Conservation (phyloP, 2,113 vertebrate species). For the Vulpes vulpes region DNA sequence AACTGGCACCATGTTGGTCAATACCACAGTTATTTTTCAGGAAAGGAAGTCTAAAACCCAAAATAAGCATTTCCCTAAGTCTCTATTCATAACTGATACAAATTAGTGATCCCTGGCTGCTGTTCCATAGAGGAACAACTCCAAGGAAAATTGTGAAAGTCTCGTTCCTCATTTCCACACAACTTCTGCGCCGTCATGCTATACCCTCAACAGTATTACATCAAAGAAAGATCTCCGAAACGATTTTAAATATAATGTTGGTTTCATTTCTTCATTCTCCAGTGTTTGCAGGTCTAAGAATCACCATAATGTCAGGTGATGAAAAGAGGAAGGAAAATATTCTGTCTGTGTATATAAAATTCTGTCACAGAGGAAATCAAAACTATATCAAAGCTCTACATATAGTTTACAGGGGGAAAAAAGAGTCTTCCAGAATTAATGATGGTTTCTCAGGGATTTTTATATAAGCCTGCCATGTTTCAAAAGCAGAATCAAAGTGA, state of each 20-base stretch:
- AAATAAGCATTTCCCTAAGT: slow-evolving; percentile 16
- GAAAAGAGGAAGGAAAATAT: slow-evolving; percentile 63
- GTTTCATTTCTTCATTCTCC: slow-evolving; percentile 16
- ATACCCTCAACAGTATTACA: slow-evolving; percentile 29
- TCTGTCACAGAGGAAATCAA: slow-evolving; percentile 62
- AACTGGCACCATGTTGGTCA: background rate
- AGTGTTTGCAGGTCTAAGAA: slow-evolving; percentile 64
- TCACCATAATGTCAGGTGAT: slow-evolving; percentile 51
- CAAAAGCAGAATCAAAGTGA: slow-evolving; percentile 67
- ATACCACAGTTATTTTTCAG: slow-evolving; percentile 2
- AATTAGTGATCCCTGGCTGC: background rate
- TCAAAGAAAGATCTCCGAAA: background rate
- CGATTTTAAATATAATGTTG: background rate
- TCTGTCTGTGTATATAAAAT: slow-evolving; percentile 58
- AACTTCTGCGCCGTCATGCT: background rate
- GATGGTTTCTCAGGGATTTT: slow-evolving; percentile 57
- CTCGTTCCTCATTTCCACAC: background rate
- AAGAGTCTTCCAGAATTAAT: slow-evolving; percentile 68
- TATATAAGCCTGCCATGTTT: slow-evolving; percentile 60
- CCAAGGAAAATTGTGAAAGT: background rate
- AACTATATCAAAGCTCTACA: slow-evolving; percentile 74
- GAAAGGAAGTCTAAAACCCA: background rate
- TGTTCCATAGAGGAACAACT: background rate
- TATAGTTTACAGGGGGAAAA: slow-evolving; percentile 37
- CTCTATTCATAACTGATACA: background rate